Percentiles rank a stretch among this genome's conserved stretches.
Conservation (phyloP, 2,797 vertebrate species). For the Parotocinclus haroldoi region DNA sequence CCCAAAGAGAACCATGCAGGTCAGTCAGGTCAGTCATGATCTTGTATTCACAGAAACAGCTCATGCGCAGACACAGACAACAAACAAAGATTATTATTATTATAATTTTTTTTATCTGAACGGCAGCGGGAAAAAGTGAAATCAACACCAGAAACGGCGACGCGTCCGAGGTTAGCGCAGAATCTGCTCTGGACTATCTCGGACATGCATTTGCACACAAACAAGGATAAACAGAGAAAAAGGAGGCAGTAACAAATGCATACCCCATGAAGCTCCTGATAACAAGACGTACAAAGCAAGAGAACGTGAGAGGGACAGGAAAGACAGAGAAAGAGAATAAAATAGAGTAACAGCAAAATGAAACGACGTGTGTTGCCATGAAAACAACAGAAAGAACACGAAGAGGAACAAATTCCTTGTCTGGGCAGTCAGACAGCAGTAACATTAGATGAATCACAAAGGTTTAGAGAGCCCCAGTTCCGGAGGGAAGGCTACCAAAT, state of each 20-base stretch:
- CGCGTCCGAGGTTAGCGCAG: neutral
- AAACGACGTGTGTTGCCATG: too few species aligned
- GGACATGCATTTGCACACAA: conserved; percentile 7
- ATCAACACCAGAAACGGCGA: neutral
- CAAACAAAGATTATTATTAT: neutral
- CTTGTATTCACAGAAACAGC: too few species aligned
- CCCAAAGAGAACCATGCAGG: too few species aligned
- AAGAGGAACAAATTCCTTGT: neutral
- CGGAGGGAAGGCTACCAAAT: too few species aligned
- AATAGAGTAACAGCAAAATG: conserved; percentile 31
- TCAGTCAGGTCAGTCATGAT: too few species aligned
- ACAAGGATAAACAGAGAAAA: conserved; percentile 28
- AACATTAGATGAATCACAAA: too few species aligned
- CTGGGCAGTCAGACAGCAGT: too few species aligned
- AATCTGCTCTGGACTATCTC: neutral
- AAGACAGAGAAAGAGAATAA: conserved; percentile 51
- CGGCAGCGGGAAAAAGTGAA: too few species aligned
- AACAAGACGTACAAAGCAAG: conserved; percentile 76
- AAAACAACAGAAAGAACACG: conserved; percentile 16
- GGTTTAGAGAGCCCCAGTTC: too few species aligned
- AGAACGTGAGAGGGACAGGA: conserved; percentile 40
- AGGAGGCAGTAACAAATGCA: conserved; percentile 50
- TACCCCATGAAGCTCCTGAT: conserved; percentile 99
- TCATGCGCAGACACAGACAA: conserved; percentile 14
- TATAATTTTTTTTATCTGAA: too few species aligned